phyloP scores from a whole-genome alignment of 2,797 vertebrate species.

The Lepilemur septentrionalis region DNA sequence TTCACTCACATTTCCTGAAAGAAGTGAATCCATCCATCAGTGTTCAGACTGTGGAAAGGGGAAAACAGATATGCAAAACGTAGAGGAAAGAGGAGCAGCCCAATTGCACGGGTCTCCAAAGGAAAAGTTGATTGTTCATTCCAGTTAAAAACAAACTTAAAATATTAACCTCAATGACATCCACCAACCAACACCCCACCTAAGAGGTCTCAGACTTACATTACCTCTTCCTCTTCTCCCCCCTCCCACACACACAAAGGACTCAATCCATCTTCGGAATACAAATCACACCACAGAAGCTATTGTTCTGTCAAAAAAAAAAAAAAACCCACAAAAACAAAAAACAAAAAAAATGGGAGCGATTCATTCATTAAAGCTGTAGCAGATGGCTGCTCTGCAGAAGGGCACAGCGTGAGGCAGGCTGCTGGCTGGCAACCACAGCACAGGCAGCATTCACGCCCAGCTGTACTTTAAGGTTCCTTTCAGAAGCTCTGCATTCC shows the following conservation, averaged over 20 bases:
- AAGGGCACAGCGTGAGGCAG: slow-evolving; percentile 79
- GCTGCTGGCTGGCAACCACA: slow-evolving; percentile 77
- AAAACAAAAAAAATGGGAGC: slow-evolving; percentile 32
- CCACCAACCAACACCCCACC: not conserved
- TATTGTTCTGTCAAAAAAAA: slow-evolving; percentile 84
- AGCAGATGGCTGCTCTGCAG: slow-evolving; percentile 84
- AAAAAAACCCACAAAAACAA: not conserved
- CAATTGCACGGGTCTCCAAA: not conserved
- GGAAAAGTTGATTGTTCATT: not conserved
- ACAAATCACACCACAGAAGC: slow-evolving; percentile 79
- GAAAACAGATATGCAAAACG: not conserved
- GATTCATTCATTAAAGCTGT: slow-evolving; percentile 81
- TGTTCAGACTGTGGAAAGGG: not conserved
- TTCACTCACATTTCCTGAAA: slow-evolving; percentile 24
- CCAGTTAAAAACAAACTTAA: slow-evolving; percentile 7
- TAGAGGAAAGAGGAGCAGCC: slow-evolving; percentile 33
- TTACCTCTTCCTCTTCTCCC: not conserved
- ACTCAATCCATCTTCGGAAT: slow-evolving; percentile 75
- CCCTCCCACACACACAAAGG: not conserved
- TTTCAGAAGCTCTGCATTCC: slow-evolving; percentile 59
- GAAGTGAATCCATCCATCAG: not conserved
- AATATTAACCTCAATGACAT: not conserved
- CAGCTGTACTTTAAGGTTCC: slow-evolving; percentile 71
- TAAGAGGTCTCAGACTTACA: not conserved
- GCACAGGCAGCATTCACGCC: slow-evolving; percentile 72